Conservation (phyloP, 92 coral and sea anemone species). For the Porites rus region DNA sequence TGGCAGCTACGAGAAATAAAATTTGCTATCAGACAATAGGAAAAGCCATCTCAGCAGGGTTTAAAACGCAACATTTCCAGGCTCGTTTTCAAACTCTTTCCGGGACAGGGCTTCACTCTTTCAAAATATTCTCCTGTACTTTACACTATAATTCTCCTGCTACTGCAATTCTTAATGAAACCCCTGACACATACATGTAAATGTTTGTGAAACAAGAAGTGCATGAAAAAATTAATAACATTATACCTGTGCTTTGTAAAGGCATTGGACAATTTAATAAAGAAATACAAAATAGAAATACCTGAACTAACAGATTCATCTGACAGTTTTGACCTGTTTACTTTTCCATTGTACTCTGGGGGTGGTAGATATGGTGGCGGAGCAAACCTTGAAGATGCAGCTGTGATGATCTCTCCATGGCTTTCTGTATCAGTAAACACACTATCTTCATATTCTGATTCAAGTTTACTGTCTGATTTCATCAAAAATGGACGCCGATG, state of each 20-base stretch:
- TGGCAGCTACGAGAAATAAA: no score
- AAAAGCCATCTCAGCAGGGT: no score
- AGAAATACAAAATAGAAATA: neutral
- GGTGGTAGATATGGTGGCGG: constrained; percentile 81
- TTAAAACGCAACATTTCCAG: no score
- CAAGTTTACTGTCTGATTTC: constrained; percentile 63
- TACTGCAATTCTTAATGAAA: no score
- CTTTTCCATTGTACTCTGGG: constrained; percentile 72
- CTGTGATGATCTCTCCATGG: constrained; percentile 32
- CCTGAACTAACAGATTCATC: constrained; percentile 55
- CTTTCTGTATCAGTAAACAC: constrained; percentile 69
- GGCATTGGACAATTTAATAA: neutral
- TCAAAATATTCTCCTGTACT: no score
- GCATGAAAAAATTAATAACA: no score
- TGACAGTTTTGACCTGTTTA: constrained; percentile 52
- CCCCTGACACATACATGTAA: no score
- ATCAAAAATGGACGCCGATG: constrained; percentile 60
- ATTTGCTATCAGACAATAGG: no score
- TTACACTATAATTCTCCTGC: no score
- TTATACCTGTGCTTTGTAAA: neutral
- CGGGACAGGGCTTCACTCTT: no score
- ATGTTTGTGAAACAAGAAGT: no score
- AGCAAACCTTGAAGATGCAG: constrained; percentile 19
- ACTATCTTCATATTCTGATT: constrained; percentile 70
- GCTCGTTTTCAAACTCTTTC: no score